Base-by-base conservation (phyloP, 2,113 vertebrate genomes). In the Neotoma lepida region DNA sequence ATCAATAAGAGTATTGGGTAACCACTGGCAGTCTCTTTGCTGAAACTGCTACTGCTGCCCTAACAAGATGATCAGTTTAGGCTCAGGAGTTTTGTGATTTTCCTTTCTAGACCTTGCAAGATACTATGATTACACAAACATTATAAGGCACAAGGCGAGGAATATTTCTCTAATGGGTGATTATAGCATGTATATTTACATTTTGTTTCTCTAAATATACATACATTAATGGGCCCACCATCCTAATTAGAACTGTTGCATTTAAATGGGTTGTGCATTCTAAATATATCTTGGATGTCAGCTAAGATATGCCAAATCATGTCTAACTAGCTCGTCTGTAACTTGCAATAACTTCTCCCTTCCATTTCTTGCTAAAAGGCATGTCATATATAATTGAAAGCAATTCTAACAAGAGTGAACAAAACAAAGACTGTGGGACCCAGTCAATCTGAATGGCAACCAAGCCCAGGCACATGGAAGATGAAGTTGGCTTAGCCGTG, bases 261-360 rank as follows among this genome's bases (percentile, higher is more conserved):
- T 94, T 90, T 87, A 95, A 92, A 33, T 77, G 82, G 49, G 26
- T 24, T 80, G 6, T 82, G 80, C 74, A 30, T 89, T 88, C 90
- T 96, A 95, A 92, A 71, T 89, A 88, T 88, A 89, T 74, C 39
- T 78, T 33, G n/a, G 66, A 70, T 90, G 49, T 85, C 87, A 96
- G 71, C 49, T 81, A 96, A 94, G 39, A 89, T 51, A 93, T 17
- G 54, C 39, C 94, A 90, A 56, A 28, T 77, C 89, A 39, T 64
- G 28, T 94, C 80, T 91, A 64, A 63, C 63, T 71, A 89, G 80
- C 66, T 76, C 35, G 41, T 86, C 93, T 77, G 14, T 63, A 66
- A 14, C 66, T 88, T 91, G 6, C 77, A 87, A 93, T 85, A 90
- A 88, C 35, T 35, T 12, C 54, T 84, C 44, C 85, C 20, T 85